A percentile compares a stretch with the other conserved stretches of the same genome.
These are phyloP conservation scores for Callinectes sapidus DNA, from an alignment of 2,888 invertebrate species.

Conservation along the genomic window DNA sequence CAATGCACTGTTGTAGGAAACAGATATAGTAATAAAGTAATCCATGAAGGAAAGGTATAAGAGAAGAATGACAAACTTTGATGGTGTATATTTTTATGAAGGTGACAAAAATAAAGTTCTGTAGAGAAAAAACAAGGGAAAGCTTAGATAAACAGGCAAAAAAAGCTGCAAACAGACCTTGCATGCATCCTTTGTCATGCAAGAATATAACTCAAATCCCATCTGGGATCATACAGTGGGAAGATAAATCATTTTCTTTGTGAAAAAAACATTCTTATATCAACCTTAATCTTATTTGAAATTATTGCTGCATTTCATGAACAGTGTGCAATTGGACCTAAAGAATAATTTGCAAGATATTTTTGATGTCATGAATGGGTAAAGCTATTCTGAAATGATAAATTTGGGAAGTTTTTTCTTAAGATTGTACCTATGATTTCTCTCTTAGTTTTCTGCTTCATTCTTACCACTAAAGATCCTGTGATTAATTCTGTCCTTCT, in stretches of 20 bases:
- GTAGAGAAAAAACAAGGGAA: no score
- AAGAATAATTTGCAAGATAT: not conserved
- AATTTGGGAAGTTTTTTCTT: not conserved
- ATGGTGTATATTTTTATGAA: no score
- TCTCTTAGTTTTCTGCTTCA: not conserved
- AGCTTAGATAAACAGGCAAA: no score
- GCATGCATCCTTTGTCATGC: no score
- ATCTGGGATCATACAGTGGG: not conserved
- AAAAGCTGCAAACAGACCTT: no score
- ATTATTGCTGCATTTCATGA: not conserved
- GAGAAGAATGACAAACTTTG: not conserved
- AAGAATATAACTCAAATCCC: not conserved
- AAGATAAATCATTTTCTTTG: not conserved
- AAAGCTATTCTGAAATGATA: not conserved
- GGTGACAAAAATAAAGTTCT: no score
- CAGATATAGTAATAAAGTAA: not conserved
- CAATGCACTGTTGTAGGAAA: no score
- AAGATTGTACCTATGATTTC: no score
- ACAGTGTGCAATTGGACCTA: not conserved
- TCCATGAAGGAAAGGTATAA: not conserved
- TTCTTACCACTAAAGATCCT: not conserved
- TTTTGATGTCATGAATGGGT: not conserved
- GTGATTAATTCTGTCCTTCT: not conserved
- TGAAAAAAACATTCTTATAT: not conserved
- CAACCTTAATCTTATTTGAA: not conserved